Percentiles rank a stretch among this genome's conserved stretches.
Conservation (phyloP, 1,140 invertebrate genomes). For the Hypothenemus hampei region DNA sequence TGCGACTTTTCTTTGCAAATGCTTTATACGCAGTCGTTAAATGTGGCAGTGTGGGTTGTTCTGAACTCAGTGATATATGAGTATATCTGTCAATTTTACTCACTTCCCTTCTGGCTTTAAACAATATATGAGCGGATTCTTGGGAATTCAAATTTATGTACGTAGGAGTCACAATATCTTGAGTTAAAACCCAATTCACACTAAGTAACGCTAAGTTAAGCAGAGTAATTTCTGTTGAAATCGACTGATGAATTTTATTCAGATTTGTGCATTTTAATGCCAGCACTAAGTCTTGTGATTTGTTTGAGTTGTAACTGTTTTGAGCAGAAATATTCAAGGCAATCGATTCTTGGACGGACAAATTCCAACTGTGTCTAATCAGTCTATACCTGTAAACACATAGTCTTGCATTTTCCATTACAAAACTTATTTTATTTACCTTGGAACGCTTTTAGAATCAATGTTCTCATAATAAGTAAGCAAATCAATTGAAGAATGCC, state of each 20-base stretch:
- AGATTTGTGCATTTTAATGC: constrained; percentile 61
- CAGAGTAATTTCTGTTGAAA: constrained; percentile 56
- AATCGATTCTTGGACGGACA: constrained; percentile 65
- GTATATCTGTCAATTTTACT: constrained; percentile 40
- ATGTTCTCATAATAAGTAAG: constrained; percentile 69
- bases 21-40: constrained; percentile 36
- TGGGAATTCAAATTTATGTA: constrained; percentile 49
- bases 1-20: constrained; percentile 39
- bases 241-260: constrained; percentile 58
- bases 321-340: constrained; percentile 53
- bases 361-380: constrained; percentile 61
- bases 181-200: constrained; percentile 49
- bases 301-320: constrained; percentile 49
- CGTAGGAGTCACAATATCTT: constrained; percentile 41
- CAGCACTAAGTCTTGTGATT: constrained; percentile 54
- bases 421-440: constrained; percentile 35
- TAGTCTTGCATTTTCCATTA: not conserved
- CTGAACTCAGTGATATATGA: constrained; percentile 41
- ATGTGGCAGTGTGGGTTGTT: constrained; percentile 30
- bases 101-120: constrained; percentile 46
- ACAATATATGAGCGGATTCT: constrained; percentile 50
- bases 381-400: constrained; percentile 56
- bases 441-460: constrained; percentile 45
- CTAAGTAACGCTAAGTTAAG: constrained; percentile 55
- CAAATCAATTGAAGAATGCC: constrained; percentile 59